Evolutionary conservation across 2,113 vertebrate genomes (phyloP), one percentile per base, ranked within the genome.

Genomic region (Poeciliopsis occidentalis): DNA sequence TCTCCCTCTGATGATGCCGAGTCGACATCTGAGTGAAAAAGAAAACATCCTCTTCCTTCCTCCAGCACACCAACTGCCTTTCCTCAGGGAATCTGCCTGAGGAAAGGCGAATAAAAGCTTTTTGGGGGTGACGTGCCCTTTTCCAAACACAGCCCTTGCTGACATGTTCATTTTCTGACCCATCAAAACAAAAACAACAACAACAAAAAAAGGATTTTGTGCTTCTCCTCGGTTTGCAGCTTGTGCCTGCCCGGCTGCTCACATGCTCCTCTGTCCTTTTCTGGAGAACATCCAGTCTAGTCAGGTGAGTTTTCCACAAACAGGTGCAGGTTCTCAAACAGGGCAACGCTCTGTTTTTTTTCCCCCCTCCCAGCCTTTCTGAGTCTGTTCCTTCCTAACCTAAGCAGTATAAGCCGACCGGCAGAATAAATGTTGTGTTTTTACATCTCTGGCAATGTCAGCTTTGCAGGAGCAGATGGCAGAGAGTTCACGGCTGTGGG

Each of bases 1-100:
- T 77, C 92, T 89, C 66, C 92, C 94, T 87, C 89, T 92, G 73
- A 94, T 92, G 76, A 95, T 44, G 62, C 94, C 94, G 37, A 95
- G 79, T 8, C 92, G 90, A 82, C 94, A 95, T 75, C 94, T 86
- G 64, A 95, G 57, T 57, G 94, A 94, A 79, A 95, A 94, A 5
- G 90, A 92, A 64, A 95, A 92, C 85, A 93, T 92, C 80, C 80
- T 93, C 79, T 86, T 92, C 71, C 88, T 93, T 67, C 88, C 92
- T 76, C 86, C 92, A 2, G 71, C 71, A 26, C 86, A 83, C 26
- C 86, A 70, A 31, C 41, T 68, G 84, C 87, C 80, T 82, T 89
- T 93, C 85, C 88, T 91, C 75, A 77, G 68, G 11, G 78, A 73
- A 60, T 88, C 91, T 17, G 78, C 47, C 67, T 77, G 82, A 78